Evolutionary conservation across 2,888 invertebrate genomes (phyloP), one percentile per base, ranked within the genome.

Genomic region (Octonoba sinensis): DNA sequence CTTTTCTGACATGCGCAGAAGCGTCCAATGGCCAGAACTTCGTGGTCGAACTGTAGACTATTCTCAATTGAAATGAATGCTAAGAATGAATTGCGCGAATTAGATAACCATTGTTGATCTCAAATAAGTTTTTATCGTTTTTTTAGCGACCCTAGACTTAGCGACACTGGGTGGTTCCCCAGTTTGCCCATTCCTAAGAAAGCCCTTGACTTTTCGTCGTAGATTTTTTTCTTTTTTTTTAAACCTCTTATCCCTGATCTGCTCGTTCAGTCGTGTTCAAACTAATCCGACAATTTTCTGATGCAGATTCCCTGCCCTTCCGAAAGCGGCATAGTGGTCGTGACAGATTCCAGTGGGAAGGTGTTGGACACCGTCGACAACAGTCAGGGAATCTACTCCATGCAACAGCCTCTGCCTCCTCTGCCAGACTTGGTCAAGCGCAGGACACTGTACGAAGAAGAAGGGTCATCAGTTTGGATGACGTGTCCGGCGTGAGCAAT

Each of bases 361-460:
- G 13, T 88, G 87, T 60, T 93, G 92, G 93, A 91, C 90, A 86
- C 91, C 4, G 91, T 91, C 1, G 88, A 88, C 0, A 89, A 90
- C 86, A 87, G 87, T 3, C 84, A 84, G 46, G 85, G 86, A 0
- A 86, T 85, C 76, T 86, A 86, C 78, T 86, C 87, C 1, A 74
- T 87, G 65, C 81, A 84, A 13, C 84, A 85, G 15, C 79, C 75
- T n/a, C 46, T 72, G 13, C 86, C 85, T 2, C 60, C 77, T 15
- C 73, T 87, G 15, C 87, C 87, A 12, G 78, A 84, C 0, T 64
- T 86, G 60, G 86, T 87, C 3, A 86, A 85, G 24, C 79, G 87
- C 1, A 85, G 85, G 20, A 86, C 87, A 0, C 51, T 87, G 15
- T 87, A 87, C 62, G 86, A 86, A 71, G 82, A 83, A 3, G 79